Base-by-base conservation (phyloP, 2,888 invertebrate genomes). In the Graphium colonna region DNA sequence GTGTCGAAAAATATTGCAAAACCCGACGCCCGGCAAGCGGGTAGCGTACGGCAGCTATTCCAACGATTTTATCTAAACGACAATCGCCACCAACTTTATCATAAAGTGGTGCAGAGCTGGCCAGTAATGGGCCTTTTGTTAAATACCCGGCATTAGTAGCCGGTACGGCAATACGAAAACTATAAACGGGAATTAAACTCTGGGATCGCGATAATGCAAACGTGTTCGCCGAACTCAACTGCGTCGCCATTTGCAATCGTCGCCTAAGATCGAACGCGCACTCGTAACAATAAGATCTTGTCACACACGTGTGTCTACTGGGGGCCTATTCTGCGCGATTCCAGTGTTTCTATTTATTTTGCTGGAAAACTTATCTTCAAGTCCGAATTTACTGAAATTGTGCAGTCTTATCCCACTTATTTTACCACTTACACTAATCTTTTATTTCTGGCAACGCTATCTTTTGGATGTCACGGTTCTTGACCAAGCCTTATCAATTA, bases 241-340 rank as follows among this genome's bases (percentile, higher is more conserved):
- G 69, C 75, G 71, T 69, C 67, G 61, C 64, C 61, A 62, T 66
- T 61, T 53, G 63, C 71, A 75, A 78, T 79, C 80, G 65, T 60
- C 62, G 65, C 57, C 52, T 56, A 62, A 63, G 65, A 77, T 76
- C 77, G 68, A 60, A 59, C 64, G 60, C 62, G 66, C 58, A 67
- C 64, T 63, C 62, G 68, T 63, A 73, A 82, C 82, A 84, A 82
- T 82, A 71, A 79, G 84, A 85, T 84, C 80, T 85, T 82, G 84
- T 84, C 82, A 82, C 81, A 81, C 81, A 82, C 75, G 77, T 82
- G 77, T 77, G 76, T 67, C 63, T 64, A 64, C 61, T 57, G 69
- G 43, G 50, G 40, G 26, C n/a, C 49, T 76, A 82, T 80, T 75
- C 60, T 68, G 31, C 1, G 55, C n/a, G n/a, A n/a, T n/a, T n/a